Evolutionary conservation across 2,888 invertebrate species (phyloP), one percentile per base, ranked within the genome.

Genomic region (Hypena proboscidalis): DNA sequence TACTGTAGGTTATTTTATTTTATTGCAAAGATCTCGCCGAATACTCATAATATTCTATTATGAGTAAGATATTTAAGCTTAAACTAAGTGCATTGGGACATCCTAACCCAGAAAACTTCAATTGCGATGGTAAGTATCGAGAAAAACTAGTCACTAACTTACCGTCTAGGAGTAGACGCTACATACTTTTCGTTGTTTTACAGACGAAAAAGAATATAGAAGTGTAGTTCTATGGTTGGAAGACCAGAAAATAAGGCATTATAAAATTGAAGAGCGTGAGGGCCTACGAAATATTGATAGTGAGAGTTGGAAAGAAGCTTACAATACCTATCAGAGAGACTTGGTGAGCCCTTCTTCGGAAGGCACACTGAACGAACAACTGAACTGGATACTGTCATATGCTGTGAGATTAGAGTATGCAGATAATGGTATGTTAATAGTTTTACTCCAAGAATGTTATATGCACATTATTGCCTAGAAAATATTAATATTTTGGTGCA

Each of bases 151-250:
- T 2, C 22, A 26, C 20, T 30, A 23, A 13, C 13, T 37, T 3
- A 5, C 14, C 14, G 1, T 7, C 7, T 29, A 7, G 8, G 8
- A 4, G n/a, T 8, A 8, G 1, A 6, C 17, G 13, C 34, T 2
- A 11, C 20, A 9, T 17, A 13, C 27, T 27, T 0, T 11, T 2
- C n/a, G 8, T 4, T 14, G 30, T 14, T 36, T 49, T 90, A 2
- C 79, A 98, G 98, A 97, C 89, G 93, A 94, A 59, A 93, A 93
- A 51, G 94, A 95, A 68, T 95, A 97, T 74, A 93, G 96, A 33
- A 95, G 94, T 70, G 91, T 97, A 13, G 92, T 98, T 11, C 84
- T 96, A 1, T 99, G 98, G 99, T 78, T 99, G 38, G 99, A 99
- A 84, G 97, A 97, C 74, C 97, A 97, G 79, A 97, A 97, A 85